phyloP scores from a whole-genome alignment of 2,113 vertebrate genomes.

The Pao palembangensis region DNA sequence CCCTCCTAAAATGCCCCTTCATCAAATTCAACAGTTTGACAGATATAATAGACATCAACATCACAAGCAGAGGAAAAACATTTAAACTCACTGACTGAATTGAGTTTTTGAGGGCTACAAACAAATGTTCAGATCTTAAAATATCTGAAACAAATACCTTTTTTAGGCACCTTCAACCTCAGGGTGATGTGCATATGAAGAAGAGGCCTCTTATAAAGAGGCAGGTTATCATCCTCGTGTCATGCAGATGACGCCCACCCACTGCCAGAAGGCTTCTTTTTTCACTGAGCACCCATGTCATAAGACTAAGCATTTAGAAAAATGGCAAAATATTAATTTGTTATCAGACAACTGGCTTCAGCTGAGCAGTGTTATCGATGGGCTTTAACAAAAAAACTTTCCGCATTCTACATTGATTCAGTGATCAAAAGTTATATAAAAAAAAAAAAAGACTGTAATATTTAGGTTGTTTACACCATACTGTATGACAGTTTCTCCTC shows the following conservation, averaged over 20 bases:
- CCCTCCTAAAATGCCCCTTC: neutral
- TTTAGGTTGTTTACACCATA: neutral
- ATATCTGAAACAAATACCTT: conserved; percentile 4
- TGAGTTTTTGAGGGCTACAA: neutral
- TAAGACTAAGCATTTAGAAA: conserved; percentile 37
- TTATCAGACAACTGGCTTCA: conserved; percentile 33
- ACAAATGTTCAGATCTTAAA: neutral
- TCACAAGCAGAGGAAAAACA: neutral
- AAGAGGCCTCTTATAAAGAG: conserved; percentile 37
- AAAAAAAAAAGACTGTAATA: neutral
- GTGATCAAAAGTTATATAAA: neutral
- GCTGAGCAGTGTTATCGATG: conserved; percentile 1
- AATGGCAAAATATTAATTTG: neutral
- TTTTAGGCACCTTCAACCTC: conserved; percentile 4
- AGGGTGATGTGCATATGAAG: conserved; percentile 10
- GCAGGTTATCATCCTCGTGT: conserved; percentile 37
- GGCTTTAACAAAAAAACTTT: neutral
- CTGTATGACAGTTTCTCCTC: neutral
- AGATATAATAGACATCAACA: no score
- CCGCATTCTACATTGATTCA: neutral
- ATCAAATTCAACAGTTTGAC: neutral
- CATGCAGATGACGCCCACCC: conserved; percentile 29
- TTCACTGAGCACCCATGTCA: conserved; percentile 12
- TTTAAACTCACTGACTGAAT: neutral
- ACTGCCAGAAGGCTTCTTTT: neutral